Percentiles rank a stretch among this genome's conserved stretches.
Conservation (phyloP, 2,888 invertebrate genomes). For the Octonoba sinensis region DNA sequence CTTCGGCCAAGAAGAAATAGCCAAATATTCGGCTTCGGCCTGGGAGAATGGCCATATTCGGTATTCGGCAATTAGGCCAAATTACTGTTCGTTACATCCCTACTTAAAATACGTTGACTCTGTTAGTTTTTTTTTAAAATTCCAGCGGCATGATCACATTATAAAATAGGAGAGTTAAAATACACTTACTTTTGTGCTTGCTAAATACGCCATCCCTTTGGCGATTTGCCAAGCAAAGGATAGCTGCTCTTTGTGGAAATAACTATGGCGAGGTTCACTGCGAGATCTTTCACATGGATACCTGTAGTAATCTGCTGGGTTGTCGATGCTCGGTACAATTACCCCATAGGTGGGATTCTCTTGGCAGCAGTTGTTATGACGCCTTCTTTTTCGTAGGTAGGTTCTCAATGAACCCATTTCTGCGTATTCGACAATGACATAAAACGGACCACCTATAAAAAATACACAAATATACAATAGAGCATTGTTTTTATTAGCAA, state of each 20-base stretch:
- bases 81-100: too few species aligned
- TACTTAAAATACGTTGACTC: too few species aligned
- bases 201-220: conserved; percentile 86
- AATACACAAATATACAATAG: background rate
- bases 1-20: too few species aligned
- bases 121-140: too few species aligned
- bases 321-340: background rate
- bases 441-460: conserved; percentile 77
- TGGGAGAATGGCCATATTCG: too few species aligned
- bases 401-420: conserved; percentile 82
- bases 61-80: too few species aligned
- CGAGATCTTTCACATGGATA: conserved; percentile 29
- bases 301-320: conserved; percentile 34
- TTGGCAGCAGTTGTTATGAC: conserved; percentile 34
- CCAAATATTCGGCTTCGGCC: too few species aligned
- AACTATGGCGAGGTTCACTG: conserved; percentile 63
- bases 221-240: conserved; percentile 88
- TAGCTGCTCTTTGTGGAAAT: conserved; percentile 81
- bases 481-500: too few species aligned
- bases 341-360: conserved; percentile 18
- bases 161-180: too few species aligned
- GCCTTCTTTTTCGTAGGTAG: conserved; percentile 75
- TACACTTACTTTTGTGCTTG: conserved; percentile 82
- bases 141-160: too few species aligned
- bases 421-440: conserved; percentile 85